Evolutionary conservation across 2,113 vertebrate genomes (phyloP).

Genomic region (Gallinago jamesoni): DNA sequence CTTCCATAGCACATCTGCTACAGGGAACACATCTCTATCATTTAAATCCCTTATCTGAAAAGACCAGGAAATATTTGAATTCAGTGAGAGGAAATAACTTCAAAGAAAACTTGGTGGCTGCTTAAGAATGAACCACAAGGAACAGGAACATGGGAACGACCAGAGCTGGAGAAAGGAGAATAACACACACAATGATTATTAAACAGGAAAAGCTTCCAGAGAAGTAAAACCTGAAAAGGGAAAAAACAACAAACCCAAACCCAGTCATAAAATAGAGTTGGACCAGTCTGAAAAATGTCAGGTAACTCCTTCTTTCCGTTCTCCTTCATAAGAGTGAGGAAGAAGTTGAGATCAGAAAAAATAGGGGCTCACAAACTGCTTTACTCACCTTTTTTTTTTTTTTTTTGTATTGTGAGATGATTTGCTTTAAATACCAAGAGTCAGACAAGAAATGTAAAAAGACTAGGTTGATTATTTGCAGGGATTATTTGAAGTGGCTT

Average conservation of each 20-base stretch:
- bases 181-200: background rate
- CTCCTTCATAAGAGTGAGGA: background rate
- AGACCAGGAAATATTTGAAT: constrained; percentile 30
- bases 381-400: background rate
- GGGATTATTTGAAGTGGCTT: background rate
- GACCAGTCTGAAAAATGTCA: background rate
- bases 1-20: background rate
- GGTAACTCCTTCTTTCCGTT: background rate
- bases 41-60: constrained; percentile 28
- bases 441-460: background rate
- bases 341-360: background rate
- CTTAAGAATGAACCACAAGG: background rate
- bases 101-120: background rate
- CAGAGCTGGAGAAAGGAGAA: background rate
- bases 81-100: constrained; percentile 14
- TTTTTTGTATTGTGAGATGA: background rate
- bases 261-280: background rate
- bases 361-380: background rate
- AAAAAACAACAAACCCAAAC: background rate
- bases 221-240: background rate
- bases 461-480: background rate
- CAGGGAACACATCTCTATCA: background rate
- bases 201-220: background rate
- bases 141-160: background rate
- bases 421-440: background rate